Conservation (phyloP, 2,113 vertebrate species). For the Paedocypris sp. region DNA sequence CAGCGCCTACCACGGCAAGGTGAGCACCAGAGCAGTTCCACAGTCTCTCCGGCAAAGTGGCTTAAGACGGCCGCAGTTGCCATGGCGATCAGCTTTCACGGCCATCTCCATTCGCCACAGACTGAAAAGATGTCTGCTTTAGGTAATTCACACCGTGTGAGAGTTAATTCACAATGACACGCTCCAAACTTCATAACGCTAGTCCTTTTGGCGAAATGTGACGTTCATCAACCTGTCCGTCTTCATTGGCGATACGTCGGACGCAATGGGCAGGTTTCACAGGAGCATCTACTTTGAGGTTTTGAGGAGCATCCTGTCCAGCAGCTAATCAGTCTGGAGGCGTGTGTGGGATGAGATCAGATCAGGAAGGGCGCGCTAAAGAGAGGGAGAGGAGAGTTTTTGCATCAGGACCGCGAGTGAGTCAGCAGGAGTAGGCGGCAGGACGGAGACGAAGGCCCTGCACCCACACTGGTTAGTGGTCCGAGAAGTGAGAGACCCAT, state of each 20-base stretch:
- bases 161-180: too few relatives aligned
- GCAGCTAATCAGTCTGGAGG: constrained; percentile 53
- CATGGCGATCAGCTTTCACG: constrained; percentile 29
- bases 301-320: constrained; percentile 44
- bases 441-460: constrained; percentile 28
- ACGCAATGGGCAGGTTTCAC: too few relatives aligned
- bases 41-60: not conserved
- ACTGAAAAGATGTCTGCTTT: constrained; percentile 14
- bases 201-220: too few relatives aligned
- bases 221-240: too few relatives aligned
- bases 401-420: constrained; percentile 10
- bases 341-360: constrained; percentile 55
- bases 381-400: not conserved
- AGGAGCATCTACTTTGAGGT: too few relatives aligned
- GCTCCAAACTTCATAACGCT: too few relatives aligned
- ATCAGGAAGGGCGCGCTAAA: constrained; percentile 50
- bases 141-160: too few relatives aligned
- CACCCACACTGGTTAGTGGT: constrained; percentile 33
- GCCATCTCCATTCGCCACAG: constrained; percentile 12
- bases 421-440: constrained; percentile 31
- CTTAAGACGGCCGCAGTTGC: constrained; percentile 24
- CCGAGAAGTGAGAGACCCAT: constrained; percentile 19
- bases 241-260: too few relatives aligned
- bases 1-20: constrained; percentile 89
- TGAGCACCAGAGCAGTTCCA: constrained; percentile 42